Base-by-base conservation (phyloP, 2,888 invertebrate species). In the Dasypolia templi region DNA sequence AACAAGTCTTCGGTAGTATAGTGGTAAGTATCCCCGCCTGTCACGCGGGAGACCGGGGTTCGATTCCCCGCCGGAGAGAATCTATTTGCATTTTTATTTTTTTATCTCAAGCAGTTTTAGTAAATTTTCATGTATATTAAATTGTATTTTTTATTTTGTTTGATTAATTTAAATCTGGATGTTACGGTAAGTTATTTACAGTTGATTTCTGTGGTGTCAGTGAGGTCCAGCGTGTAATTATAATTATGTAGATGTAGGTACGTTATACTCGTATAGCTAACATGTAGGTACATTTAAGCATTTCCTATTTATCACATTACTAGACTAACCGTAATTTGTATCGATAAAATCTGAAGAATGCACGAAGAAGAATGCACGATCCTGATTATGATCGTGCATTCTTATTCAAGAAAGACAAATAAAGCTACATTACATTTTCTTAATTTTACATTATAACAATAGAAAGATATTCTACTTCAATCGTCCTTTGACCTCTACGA, bases 31-130 rank as follows among this genome's bases (percentile, higher is more conserved):
- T 96, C 96, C 96, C 96, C 96, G 96, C 96, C 96, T 96, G 96
- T 96, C 96, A 96, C 96, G 96, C 96, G 96, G 96, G 96, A 96
- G 96, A 96, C 96, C 96, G 95, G 96, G 96, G 96, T 96, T 96
- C 96, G 96, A 96, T 96, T 96, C 96, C 96, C 96, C 95, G 96
- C 95, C 95, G 96, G 94, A 93, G 94, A 93, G 93, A 84, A 4
- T 58, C 75, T 86, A 92, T 91, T 91, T 87, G 74, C 9, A 44
- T 70, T 81, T 76, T 42, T n/a, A 6, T 42, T 22, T 14, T 42
- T 19, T 6, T 7, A 19, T 29, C 0, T 29, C 3, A 1, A 4
- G 5, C 4, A 1, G 6, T 22, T 49, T 44, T 1, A 44, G 17
- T 39, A 1, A 9, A 39, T 9, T 39, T 39, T 7, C 39, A 39